Conservation (phyloP, 2,113 vertebrate species). For the Otis tarda region DNA sequence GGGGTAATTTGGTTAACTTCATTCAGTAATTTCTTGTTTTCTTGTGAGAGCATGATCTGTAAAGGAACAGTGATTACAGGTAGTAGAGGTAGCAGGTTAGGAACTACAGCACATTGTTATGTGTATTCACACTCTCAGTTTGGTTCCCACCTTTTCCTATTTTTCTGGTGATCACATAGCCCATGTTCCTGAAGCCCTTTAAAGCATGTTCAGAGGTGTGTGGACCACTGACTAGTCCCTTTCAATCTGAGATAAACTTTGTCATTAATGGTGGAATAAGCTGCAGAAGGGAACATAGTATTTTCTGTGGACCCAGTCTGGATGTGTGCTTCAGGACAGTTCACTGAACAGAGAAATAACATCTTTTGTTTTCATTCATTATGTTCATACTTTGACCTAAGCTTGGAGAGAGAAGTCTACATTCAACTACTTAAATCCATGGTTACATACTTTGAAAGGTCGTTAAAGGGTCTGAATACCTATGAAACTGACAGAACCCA, state of each 20-base stretch:
- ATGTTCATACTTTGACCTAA: neutral
- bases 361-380: neutral
- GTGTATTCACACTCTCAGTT: neutral
- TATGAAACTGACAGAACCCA: neutral
- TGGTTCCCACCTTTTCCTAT: neutral
- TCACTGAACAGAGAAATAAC: neutral
- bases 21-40: neutral
- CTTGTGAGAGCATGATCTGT: neutral
- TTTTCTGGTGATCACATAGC: neutral
- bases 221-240: neutral
- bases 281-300: neutral
- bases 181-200: neutral
- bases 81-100: neutral
- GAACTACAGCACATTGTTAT: fast-evolving
- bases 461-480: neutral
- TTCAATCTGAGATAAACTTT: neutral
- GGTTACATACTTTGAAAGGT: neutral
- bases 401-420: neutral
- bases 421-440: neutral
- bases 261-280: neutral
- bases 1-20: neutral
- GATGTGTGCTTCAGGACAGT: neutral
- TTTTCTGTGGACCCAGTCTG: neutral
- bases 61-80: neutral
- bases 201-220: neutral